phyloP scores from a whole-genome alignment of 2,888 invertebrate species.

The Cloeon dipterum region DNA sequence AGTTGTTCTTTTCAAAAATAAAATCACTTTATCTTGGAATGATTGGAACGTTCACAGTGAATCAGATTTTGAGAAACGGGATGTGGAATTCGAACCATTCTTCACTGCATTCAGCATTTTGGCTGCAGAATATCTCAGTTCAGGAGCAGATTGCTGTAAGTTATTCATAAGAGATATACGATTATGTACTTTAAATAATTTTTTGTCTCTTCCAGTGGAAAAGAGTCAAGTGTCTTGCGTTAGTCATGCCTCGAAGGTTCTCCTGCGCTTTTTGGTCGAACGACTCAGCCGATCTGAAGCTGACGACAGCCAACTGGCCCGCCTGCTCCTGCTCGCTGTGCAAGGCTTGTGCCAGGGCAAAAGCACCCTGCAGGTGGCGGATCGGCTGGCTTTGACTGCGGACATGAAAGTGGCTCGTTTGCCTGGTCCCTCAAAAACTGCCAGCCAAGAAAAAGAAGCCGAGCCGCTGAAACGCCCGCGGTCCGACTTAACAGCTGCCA shows the following conservation, averaged over 20 bases:
- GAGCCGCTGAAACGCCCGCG: constrained; percentile 27
- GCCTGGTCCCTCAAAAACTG: constrained; percentile 28
- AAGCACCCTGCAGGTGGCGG: constrained; percentile 45
- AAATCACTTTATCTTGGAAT: no score
- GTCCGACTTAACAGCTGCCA: constrained; percentile 42
- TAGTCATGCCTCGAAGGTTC: constrained; percentile 40
- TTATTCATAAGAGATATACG: constrained; percentile 11
- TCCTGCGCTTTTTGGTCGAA: constrained; percentile 37
- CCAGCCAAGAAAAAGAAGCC: constrained; percentile 27
- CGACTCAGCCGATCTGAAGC: constrained; percentile 12
- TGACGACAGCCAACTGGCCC: constrained; percentile 17
- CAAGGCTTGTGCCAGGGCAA: constrained; percentile 47
- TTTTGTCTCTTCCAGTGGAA: constrained; percentile 27
- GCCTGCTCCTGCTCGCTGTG: constrained; percentile 41
- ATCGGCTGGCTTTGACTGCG: constrained; percentile 51
- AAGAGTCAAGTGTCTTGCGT: constrained; percentile 40
- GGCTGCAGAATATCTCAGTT: constrained; percentile 65
- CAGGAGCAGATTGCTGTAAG: constrained; percentile 49
- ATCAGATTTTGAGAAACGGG: constrained; percentile 61
- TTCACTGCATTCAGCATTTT: constrained; percentile 72
- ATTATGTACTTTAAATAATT: not conserved
- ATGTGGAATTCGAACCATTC: constrained; percentile 62
- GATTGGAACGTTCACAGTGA: constrained; percentile 67
- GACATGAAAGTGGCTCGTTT: constrained; percentile 50
- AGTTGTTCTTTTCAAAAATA: no score